Evolutionary conservation across 2,888 invertebrate species (phyloP).

Genomic region (Anticlea derivata): DNA sequence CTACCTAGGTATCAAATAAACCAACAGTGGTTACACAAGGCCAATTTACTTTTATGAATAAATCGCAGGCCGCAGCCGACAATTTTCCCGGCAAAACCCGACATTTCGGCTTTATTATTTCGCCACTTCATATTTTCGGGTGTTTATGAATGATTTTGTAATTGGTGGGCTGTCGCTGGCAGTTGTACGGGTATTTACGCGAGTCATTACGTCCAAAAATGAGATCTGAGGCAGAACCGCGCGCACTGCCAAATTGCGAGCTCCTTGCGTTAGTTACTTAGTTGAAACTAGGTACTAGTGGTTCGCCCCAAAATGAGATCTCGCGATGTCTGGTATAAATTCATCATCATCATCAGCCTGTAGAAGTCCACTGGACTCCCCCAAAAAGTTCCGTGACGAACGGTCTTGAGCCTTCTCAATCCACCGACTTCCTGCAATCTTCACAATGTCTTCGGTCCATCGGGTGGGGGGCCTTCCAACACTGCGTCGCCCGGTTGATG

Average conservation of each 20-base stretch:
- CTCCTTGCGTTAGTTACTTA: constrained; percentile 14
- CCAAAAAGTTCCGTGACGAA: too few relatives aligned
- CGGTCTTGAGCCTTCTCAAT: too few relatives aligned
- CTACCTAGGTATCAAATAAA: constrained; percentile 30
- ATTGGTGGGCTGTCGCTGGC: constrained; percentile 64
- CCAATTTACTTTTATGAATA: constrained; percentile 62
- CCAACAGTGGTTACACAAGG: constrained; percentile 48
- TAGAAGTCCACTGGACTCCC: too few relatives aligned
- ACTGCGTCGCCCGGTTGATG: too few relatives aligned
- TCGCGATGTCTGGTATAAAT: too few relatives aligned
- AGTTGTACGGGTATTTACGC: constrained; percentile 56
- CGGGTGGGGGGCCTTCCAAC: too few relatives aligned
- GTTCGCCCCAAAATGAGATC: too few relatives aligned
- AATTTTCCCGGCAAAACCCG: constrained; percentile 50
- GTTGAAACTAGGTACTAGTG: too few relatives aligned
- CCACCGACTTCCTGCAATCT: too few relatives aligned
- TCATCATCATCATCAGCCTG: too few relatives aligned
- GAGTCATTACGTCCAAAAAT: constrained; percentile 51
- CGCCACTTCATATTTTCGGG: constrained; percentile 68
- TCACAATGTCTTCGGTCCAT: too few relatives aligned
- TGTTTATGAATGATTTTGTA: constrained; percentile 76
- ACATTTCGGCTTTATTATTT: constrained; percentile 57
- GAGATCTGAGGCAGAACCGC: constrained; percentile 21
- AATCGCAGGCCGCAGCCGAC: constrained; percentile 48
- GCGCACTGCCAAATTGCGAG: constrained; percentile 19